Evolutionary conservation across 2,888 invertebrate genomes (phyloP).

Genomic region (Lysandra bellargus): DNA sequence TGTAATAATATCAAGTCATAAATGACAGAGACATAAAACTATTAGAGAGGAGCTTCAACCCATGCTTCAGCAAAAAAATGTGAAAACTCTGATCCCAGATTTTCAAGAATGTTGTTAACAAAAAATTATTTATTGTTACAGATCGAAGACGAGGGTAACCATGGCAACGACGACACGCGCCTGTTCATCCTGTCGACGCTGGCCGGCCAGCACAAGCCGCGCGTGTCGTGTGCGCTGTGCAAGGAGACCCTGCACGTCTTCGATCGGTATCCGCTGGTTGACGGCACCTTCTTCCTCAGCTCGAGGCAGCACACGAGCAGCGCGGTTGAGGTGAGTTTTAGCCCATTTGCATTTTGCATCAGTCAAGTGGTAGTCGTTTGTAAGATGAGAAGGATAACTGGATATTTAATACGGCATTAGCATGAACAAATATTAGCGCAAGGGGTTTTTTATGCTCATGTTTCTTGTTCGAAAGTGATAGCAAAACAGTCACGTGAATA

Average conservation of each 20-base stretch:
- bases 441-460: background rate
- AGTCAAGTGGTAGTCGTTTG: too few relatives aligned
- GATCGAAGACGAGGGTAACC: conserved; percentile 99
- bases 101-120: background rate
- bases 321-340: conserved; percentile 87
- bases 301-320: conserved; percentile 93
- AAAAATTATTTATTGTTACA: conserved; percentile 72
- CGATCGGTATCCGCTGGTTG: conserved; percentile 97
- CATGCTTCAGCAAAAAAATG: background rate
- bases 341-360: background rate
- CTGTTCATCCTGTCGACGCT: conserved; percentile 97
- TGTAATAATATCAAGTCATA: background rate
- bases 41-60: background rate
- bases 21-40: background rate
- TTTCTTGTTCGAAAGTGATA: background rate
- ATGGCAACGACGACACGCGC: conserved; percentile 98
- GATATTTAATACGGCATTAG: too few relatives aligned
- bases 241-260: conserved; percentile 94
- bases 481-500: background rate
- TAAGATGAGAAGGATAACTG: too few relatives aligned
- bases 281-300: conserved; percentile 98
- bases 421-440: too few relatives aligned
- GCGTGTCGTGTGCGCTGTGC: conserved; percentile 93
- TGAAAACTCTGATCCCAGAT: background rate
- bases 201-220: conserved; percentile 93